Evolutionary conservation across 2,888 invertebrate genomes (phyloP).

Genomic region (Lordiphosa andalusiaca): DNA sequence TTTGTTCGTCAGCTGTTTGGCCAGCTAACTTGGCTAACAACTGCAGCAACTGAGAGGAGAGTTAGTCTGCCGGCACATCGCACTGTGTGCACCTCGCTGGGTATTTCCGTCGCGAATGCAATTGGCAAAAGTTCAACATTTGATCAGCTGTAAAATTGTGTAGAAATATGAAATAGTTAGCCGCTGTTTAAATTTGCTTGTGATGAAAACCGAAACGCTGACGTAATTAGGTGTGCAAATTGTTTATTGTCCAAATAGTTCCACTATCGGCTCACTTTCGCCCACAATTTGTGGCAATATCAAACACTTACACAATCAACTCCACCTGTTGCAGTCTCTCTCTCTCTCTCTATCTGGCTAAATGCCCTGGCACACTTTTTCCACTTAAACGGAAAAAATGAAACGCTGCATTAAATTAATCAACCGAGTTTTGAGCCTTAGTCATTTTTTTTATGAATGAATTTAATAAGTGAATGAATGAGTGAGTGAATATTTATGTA

Average conservation of each 20-base stretch:
- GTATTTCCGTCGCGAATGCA: conserved; percentile 19
- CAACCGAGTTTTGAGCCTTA: conserved; percentile 52
- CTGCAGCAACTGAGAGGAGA: conserved; percentile 32
- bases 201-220: neutral
- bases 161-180: conserved; percentile 19
- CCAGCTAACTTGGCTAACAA: conserved; percentile 48
- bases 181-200: conserved; percentile 15
- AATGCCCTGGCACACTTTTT: conserved; percentile 65
- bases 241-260: too few species aligned
- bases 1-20: conserved; percentile 55
- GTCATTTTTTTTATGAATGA: conserved; percentile 64
- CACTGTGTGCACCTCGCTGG: conserved; percentile 62
- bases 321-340: conserved; percentile 42
- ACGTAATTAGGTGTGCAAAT: too few species aligned
- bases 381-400: conserved; percentile 20
- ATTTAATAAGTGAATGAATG: conserved; percentile 37
- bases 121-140: conserved; percentile 26
- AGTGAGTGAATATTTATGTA: conserved; percentile 41
- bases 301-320: conserved; percentile 55
- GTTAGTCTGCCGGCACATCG: conserved; percentile 68
- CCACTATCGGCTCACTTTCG: conserved; percentile 46
- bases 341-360: conserved; percentile 14
- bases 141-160: conserved; percentile 53
- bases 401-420: conserved; percentile 69
- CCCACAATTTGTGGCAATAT: conserved; percentile 34